Base-by-base conservation (phyloP, 2,113 vertebrate species). In the Haemorhous mexicanus region DNA sequence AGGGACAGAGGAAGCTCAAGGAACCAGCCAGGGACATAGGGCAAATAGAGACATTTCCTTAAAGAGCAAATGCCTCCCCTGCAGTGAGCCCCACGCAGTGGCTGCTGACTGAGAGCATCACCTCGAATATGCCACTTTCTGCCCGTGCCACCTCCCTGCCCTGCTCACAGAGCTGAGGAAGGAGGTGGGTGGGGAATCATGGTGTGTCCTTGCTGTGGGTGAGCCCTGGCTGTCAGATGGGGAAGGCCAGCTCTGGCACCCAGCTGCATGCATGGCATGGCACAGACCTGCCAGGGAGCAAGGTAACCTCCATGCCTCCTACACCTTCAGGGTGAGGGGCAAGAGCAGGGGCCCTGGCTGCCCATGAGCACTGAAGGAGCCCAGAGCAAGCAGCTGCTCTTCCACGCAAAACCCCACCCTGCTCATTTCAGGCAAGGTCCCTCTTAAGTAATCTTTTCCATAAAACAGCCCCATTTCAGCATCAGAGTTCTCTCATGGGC, bases 231-330 rank as follows among this genome's bases (percentile, higher is more conserved):
- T 61, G 59, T 3, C 13, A 1, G 1, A 28, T 3, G 2, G 20
- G 32, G 22, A 72, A 1, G 2, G 58, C 11, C 56, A 64, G 50
- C 9, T 55, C 28, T 4, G 6, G 37, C 10, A 44, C 8, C 16
- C 3, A 2, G 50, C 56, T 53, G 52, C n/a, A n/a, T 55, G 23
- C 24, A 35, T 3, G 2, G 22, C 1, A 0, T 2, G 1, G 58
- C 13, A 6, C 35, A 50, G 53, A 27, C 41, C 59, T 61, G 33
- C 30, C 4, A 3, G 16, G 58, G 19, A 30, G 26, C 0, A 1
- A 73, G 46, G 35, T 69, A 46, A 56, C 61, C 47, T 87, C 69
- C 2, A 0, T n/a, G 59, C 14, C 59, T 80, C n/a, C 17, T 22
- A 43, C 50, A 41, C 28, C 41, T 69, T 17, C 69, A 32, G 59